Percentiles rank a stretch among this genome's conserved stretches.
phyloP scores from a whole-genome alignment of 2,113 vertebrate species.

The Chloropsis cyanopogon region DNA sequence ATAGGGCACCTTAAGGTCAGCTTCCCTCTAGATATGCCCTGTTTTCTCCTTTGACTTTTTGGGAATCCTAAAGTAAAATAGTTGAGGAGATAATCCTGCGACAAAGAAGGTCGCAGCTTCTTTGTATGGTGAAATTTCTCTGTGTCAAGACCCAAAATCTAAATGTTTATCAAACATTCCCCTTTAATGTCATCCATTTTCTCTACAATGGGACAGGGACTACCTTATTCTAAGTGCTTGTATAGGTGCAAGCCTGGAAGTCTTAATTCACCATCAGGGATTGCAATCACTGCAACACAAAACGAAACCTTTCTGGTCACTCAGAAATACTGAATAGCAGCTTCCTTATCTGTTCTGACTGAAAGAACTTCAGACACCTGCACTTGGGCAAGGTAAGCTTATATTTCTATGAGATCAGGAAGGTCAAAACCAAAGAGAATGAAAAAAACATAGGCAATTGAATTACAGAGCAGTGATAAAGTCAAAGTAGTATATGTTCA shows the following conservation, averaged over 20 bases:
- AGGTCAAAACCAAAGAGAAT: not conserved
- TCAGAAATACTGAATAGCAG: not conserved
- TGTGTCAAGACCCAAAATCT: accelerated
- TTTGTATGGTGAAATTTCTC: not conserved
- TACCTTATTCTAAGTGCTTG: not conserved
- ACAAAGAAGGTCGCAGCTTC: too few species aligned
- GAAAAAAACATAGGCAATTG: not conserved
- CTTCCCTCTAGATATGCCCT: not conserved
- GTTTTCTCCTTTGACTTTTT: not conserved
- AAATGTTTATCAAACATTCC: not conserved
- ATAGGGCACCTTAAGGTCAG: not conserved
- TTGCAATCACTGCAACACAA: not conserved
- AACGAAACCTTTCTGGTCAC: not conserved
- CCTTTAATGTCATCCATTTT: not conserved
- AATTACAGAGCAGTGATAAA: constrained; percentile 51
- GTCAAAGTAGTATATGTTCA: not conserved
- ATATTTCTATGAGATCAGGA: not conserved
- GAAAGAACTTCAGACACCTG: not conserved
- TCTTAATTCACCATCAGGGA: not conserved
- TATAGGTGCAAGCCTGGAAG: not conserved
- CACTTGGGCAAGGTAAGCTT: not conserved
- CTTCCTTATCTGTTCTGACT: not conserved
- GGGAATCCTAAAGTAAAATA: not conserved
- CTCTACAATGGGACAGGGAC: not conserved
- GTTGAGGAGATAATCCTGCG: not conserved